Percentiles rank a stretch among this genome's conserved stretches.
These are phyloP conservation scores for Epinotia bilunana DNA, from an alignment of 2,888 invertebrate species.

Conservation along the genomic window DNA sequence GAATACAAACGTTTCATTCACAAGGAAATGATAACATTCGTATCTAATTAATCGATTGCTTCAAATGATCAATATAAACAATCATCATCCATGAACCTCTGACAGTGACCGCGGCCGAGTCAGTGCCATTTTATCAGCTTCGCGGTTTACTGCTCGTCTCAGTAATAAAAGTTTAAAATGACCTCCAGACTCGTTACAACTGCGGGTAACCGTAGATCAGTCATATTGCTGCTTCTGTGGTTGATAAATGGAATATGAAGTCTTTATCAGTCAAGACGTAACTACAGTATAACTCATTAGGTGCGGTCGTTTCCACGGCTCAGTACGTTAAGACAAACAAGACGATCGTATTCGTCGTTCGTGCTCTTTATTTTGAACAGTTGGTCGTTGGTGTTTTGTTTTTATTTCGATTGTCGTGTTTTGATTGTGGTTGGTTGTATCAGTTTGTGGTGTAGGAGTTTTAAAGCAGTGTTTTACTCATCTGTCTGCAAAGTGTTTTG, in stretches of 20 bases:
- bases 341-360: background rate
- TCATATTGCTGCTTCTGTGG: background rate
- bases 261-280: background rate
- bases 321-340: background rate
- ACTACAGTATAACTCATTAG: background rate
- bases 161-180: background rate
- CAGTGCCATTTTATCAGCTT: background rate
- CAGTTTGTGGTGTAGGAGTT: too few species aligned
- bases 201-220: background rate
- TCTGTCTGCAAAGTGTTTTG: background rate
- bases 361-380: background rate
- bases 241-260: background rate
- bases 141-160: background rate
- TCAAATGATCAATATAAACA: background rate
- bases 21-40: background rate
- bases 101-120: background rate
- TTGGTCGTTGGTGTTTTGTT: slow-evolving; percentile 14
- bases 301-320: slow-evolving; percentile 3
- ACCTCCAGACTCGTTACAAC: background rate
- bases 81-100: slow-evolving; percentile 1
- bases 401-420: background rate
- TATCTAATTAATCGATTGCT: background rate
- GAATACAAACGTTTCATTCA: background rate
- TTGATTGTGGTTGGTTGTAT: too few species aligned
- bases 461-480: too few species aligned